phyloP scores from a whole-genome alignment of 1,140 invertebrate genomes.

The Oryctes rhinoceros region DNA sequence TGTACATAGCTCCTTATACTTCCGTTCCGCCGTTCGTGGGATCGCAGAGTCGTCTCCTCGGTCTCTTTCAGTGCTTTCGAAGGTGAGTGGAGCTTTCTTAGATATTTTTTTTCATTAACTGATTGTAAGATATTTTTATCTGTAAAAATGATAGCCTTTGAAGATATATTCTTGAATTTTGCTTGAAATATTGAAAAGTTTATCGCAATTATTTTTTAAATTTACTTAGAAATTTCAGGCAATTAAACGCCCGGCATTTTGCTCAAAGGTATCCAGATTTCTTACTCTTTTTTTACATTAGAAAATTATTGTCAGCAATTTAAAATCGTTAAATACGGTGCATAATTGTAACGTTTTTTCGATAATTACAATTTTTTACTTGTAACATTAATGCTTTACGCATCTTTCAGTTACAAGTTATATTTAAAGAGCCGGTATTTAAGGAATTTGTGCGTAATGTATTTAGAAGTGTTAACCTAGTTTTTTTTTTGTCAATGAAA shows the following conservation, averaged over 20 bases:
- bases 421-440: slow-evolving; percentile 33
- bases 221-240: slow-evolving; percentile 4
- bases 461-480: slow-evolving; percentile 16
- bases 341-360: neutral
- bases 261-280: slow-evolving; percentile 36
- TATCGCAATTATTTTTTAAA: slow-evolving; percentile 10
- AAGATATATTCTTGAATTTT: neutral
- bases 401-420: neutral
- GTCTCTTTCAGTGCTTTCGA: slow-evolving; percentile 38
- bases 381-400: neutral
- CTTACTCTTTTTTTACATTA: neutral
- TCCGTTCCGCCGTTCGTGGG: slow-evolving; percentile 37
- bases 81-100: slow-evolving; percentile 42
- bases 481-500: neutral
- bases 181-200: neutral
- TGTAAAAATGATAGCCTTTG: neutral
- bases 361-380: neutral
- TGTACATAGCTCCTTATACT: slow-evolving; percentile 33
- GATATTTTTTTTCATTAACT: slow-evolving; percentile 26
- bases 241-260: slow-evolving; percentile 37
- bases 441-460: slow-evolving; percentile 5
- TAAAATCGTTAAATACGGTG: neutral
- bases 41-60: slow-evolving; percentile 32
- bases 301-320: neutral
- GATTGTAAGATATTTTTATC: slow-evolving; percentile 27